Percentiles rank a stretch among this genome's conserved stretches.
Conservation (phyloP, 2,888 invertebrate genomes). For the Ephialtes manifestator region DNA sequence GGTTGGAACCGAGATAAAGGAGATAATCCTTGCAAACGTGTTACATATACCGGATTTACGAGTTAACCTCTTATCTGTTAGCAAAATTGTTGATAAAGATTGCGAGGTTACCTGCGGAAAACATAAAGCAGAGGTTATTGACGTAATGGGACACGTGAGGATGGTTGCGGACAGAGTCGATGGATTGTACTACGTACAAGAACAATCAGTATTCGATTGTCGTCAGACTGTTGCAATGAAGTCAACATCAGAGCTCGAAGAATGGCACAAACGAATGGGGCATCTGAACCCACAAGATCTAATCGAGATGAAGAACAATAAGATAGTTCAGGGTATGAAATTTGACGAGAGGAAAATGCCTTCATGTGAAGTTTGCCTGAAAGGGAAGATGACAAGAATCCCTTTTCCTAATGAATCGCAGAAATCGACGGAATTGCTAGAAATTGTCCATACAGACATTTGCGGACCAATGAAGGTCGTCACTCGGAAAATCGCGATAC, state of each 20-base stretch:
- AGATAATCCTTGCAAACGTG: neutral
- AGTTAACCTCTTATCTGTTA: conserved; percentile 14
- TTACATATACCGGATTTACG: conserved; percentile 58
- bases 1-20: neutral
- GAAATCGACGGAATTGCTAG: too few relatives aligned
- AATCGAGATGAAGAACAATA: too few relatives aligned
- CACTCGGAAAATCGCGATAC: too few relatives aligned
- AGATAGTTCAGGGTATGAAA: too few relatives aligned
- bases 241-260: conserved; percentile 10
- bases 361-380: too few relatives aligned
- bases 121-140: neutral
- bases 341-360: too few relatives aligned
- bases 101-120: conserved; percentile 22
- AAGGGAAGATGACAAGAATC: too few relatives aligned
- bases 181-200: neutral
- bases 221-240: neutral
- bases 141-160: neutral
- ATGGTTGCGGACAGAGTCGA: neutral
- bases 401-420: too few relatives aligned
- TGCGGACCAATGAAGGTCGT: too few relatives aligned
- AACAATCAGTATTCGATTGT: neutral
- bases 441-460: too few relatives aligned
- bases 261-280: conserved; percentile 68
- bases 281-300: too few relatives aligned
- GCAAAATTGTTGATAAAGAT: too few relatives aligned